These are phyloP conservation scores for Archips xylosteana DNA, from an alignment of 2,888 invertebrate genomes.

Conservation along the genomic window DNA sequence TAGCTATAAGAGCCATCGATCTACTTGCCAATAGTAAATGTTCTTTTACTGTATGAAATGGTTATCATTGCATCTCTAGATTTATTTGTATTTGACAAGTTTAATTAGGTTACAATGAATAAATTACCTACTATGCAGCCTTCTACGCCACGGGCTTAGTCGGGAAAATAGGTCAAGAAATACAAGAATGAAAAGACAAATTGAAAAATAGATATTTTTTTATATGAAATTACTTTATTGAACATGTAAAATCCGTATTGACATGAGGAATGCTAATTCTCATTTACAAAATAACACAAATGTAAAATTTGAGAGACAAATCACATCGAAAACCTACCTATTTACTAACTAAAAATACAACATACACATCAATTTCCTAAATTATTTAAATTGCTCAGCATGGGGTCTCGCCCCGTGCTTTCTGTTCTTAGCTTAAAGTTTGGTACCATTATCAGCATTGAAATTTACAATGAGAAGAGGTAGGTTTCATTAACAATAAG, in stretches of 20 bases:
- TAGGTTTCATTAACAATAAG: conserved; percentile 82
- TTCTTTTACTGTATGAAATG: too few species aligned
- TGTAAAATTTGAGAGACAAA: conserved; percentile 86
- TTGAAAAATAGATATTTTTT: conserved; percentile 67
- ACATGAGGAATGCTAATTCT: conserved; percentile 86
- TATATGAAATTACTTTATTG: conserved; percentile 86
- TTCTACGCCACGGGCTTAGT: not conserved
- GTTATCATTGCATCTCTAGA: too few species aligned
- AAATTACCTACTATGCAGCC: too few species aligned
- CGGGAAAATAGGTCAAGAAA: conserved; percentile 7
- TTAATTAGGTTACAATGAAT: too few species aligned
- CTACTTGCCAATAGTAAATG: too few species aligned
- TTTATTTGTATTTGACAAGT: too few species aligned
- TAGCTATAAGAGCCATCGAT: too few species aligned
- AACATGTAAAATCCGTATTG: conserved; percentile 86
- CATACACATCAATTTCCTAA: conserved; percentile 84
- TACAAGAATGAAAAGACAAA: conserved; percentile 55
- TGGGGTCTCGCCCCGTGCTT: conserved; percentile 54
- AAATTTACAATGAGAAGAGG: conserved; percentile 84
- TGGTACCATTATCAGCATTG: conserved; percentile 83
- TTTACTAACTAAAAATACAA: conserved; percentile 85
- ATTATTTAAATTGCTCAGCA: conserved; percentile 66
- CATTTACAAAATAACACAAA: conserved; percentile 86
- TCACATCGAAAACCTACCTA: conserved; percentile 85
- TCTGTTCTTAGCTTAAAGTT: conserved; percentile 76